Base-by-base conservation (phyloP, 1,140 invertebrate species). In the Drosophila jambulina region DNA sequence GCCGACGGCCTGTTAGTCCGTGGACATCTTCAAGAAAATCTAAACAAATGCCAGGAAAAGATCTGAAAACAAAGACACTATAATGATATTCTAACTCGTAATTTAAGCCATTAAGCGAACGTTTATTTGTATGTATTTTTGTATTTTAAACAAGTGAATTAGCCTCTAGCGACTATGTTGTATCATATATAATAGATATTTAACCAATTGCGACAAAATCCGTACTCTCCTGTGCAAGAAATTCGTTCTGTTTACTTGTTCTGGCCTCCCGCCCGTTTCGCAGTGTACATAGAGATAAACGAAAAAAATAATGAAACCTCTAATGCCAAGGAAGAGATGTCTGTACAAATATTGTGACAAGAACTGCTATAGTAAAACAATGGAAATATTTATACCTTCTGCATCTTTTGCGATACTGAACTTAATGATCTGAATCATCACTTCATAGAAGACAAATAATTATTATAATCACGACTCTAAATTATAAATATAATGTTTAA, bases 41-140 rank as follows among this genome's bases (percentile, higher is more conserved):
- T 34, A 32, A 36, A 29, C n/a, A 23, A 36, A 29, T 42, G 29
- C 36, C 34, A 56, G 69, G 34, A 43, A 59, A 48, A 32, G 43
- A 77, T 56, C 51, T 58, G 21, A 67, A 53, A 62, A 49, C 17
- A 32, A 78, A 88, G 80, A 87, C 72, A 81, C 57, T 80, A 54
- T 76, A 71, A 61, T 80, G 51, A 87, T 88, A 83, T 88, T 87
- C 61, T 70, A 72, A 80, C 58, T 65, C 45, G 53, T 75, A 64
- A 57, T 64, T 65, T 80, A 83, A 65, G 46, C 10, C 59, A 65
- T 49, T 72, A 83, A 74, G 80, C 71, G 58, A 87, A 67, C 45
- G 68, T 65, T 82, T 87, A 80, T 87, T 88, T 86, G 57, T 86
- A 78, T 65, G 60, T 68, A 77, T 80, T 87, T 87, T 86, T 79